Conservation (phyloP, 2,888 invertebrate genomes). For the Syritta pipiens region DNA sequence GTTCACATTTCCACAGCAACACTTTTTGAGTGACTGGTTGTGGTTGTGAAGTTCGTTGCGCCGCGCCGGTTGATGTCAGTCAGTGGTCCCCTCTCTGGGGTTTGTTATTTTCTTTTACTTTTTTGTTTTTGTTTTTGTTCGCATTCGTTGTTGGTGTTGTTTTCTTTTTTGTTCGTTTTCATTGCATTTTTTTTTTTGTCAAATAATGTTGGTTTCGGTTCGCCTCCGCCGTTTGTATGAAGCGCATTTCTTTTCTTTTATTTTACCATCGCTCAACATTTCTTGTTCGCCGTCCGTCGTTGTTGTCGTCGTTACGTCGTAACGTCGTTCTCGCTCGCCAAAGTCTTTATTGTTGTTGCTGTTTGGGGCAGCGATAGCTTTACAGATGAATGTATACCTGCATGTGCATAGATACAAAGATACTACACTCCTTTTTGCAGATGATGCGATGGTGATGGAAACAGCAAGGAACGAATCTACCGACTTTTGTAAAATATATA, state of each 20-base stretch:
- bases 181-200: slow-evolving; percentile 40
- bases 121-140: slow-evolving; percentile 61
- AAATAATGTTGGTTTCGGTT: slow-evolving; percentile 58
- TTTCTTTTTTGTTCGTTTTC: slow-evolving; percentile 24
- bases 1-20: slow-evolving; percentile 32
- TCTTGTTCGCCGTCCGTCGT: slow-evolving; percentile 49
- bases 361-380: neutral
- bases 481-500: slow-evolving; percentile 50
- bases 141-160: slow-evolving; percentile 28
- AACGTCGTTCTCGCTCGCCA: too few relatives aligned
- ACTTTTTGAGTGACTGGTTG: slow-evolving; percentile 49
- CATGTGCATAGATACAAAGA: slow-evolving; percentile 46
- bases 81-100: slow-evolving; percentile 34
- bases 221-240: slow-evolving; percentile 43
- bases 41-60: slow-evolving; percentile 67
- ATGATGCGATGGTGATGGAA: slow-evolving; percentile 37
- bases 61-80: slow-evolving; percentile 49
- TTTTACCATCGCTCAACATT: slow-evolving; percentile 62
- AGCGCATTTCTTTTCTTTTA: slow-evolving; percentile 29
- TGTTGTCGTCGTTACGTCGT: slow-evolving; percentile 14
- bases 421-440: slow-evolving; percentile 48
- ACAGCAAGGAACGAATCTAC: slow-evolving; percentile 46
- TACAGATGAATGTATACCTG: slow-evolving; percentile 29
- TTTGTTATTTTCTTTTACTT: slow-evolving; percentile 54
- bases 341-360: neutral